phyloP scores from a whole-genome alignment of 2,113 vertebrate genomes.

The Willisornis vidua region DNA sequence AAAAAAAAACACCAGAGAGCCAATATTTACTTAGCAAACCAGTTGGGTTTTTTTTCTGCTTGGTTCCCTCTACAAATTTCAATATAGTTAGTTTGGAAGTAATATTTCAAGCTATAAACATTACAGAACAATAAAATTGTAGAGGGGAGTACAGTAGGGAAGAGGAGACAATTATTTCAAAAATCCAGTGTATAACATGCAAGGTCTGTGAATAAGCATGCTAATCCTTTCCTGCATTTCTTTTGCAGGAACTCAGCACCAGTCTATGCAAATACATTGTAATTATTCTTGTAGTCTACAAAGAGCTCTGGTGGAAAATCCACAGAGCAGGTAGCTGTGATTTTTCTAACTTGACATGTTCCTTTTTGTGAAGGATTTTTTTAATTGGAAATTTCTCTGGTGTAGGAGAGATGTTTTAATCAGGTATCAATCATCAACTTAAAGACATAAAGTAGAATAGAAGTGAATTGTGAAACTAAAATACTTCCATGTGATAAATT shows the following conservation, averaged over 20 bases:
- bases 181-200: neutral
- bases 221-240: neutral
- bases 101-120: neutral
- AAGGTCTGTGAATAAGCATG: neutral
- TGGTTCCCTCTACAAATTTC: neutral
- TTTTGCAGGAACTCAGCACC: neutral
- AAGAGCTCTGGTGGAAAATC: slow-evolving; percentile 16
- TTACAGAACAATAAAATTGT: neutral
- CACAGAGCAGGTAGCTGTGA: slow-evolving; percentile 8
- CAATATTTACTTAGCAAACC: neutral
- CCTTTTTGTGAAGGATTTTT: slow-evolving; percentile 16
- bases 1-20: neutral
- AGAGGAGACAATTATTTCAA: neutral
- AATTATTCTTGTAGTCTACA: slow-evolving; percentile 37
- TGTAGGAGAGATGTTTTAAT: slow-evolving; percentile 37
- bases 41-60: neutral
- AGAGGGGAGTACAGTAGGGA: rapidly evolving
- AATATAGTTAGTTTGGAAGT: neutral
- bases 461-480: slow-evolving; percentile 29
- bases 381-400: slow-evolving; percentile 52
- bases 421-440: slow-evolving; percentile 26
- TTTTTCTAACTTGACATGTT: slow-evolving; percentile 51
- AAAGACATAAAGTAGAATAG: neutral
- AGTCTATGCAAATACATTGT: slow-evolving; percentile 27
- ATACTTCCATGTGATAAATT: neutral